Conservation (phyloP, 2,113 vertebrate genomes). For the Mesoclemmys tuberculata region DNA sequence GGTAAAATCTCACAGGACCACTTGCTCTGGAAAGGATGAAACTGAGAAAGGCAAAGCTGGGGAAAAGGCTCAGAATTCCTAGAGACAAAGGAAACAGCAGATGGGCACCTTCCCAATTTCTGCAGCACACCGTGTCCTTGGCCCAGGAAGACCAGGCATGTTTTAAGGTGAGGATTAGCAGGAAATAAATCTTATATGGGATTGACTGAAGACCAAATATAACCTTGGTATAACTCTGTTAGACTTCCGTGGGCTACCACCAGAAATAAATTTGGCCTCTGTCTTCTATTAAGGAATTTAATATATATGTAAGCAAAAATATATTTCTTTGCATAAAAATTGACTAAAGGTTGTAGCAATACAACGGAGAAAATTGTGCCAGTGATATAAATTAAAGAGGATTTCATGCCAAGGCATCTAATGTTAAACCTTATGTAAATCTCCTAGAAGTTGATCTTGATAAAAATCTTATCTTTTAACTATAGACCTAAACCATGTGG, state of each 20-base stretch:
- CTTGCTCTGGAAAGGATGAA: neutral
- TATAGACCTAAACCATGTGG: neutral
- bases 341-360: neutral
- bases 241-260: neutral
- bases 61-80: neutral
- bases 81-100: neutral
- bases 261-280: neutral
- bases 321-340: neutral
- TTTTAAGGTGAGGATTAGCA: neutral
- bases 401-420: neutral
- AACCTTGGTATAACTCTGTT: neutral
- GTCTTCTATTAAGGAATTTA: neutral
- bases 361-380: neutral
- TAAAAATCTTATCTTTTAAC: neutral
- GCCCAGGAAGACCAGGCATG: neutral
- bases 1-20: neutral
- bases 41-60: neutral
- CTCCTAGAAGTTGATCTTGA: neutral
- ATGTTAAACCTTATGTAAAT: neutral
- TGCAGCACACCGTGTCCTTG: neutral
- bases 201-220: neutral
- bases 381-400: neutral
- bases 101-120: neutral
- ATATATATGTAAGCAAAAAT: neutral
- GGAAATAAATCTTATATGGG: neutral